A percentile compares a stretch with the other conserved stretches of the same genome.
phyloP scores from a whole-genome alignment of 1,140 invertebrate genomes.

The Drosophila seguyi region DNA sequence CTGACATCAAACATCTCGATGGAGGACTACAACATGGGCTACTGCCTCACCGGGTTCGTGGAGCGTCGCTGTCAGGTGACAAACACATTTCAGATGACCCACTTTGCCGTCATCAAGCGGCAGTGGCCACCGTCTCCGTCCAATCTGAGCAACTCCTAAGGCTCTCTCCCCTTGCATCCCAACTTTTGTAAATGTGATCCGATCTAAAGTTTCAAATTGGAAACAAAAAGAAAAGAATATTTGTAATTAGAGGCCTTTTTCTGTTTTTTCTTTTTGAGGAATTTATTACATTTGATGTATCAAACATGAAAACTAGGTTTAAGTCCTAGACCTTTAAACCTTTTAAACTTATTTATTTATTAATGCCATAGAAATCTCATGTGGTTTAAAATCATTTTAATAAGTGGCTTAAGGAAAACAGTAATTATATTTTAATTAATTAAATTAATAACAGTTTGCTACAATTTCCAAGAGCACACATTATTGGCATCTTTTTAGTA shows the following conservation, averaged over 20 bases:
- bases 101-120: constrained; percentile 93
- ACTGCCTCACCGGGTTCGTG: constrained; percentile 93
- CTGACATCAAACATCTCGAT: constrained; percentile 86
- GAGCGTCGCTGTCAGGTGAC: constrained; percentile 92
- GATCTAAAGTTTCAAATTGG: constrained; percentile 35
- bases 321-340: not conserved
- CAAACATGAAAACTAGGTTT: not conserved
- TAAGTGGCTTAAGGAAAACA: no score
- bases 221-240: constrained; percentile 9
- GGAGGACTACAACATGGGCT: constrained; percentile 94
- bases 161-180: constrained; percentile 3
- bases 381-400: not conserved
- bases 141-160: constrained; percentile 71
- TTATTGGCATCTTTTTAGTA: no score
- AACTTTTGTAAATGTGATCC: constrained; percentile 59
- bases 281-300: not conserved
- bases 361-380: not conserved
- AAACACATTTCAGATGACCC: constrained; percentile 92
- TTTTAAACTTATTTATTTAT: no score
- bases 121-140: constrained; percentile 80
- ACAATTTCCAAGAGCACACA: no score
- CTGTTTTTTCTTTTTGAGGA: not conserved
- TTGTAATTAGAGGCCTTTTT: not conserved
- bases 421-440: not conserved
- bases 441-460: not conserved